These are phyloP conservation scores for Lycopodina hypogea DNA, from an alignment of 37 sponge, comb jelly and placozoan genomes.

Conservation along the genomic window DNA sequence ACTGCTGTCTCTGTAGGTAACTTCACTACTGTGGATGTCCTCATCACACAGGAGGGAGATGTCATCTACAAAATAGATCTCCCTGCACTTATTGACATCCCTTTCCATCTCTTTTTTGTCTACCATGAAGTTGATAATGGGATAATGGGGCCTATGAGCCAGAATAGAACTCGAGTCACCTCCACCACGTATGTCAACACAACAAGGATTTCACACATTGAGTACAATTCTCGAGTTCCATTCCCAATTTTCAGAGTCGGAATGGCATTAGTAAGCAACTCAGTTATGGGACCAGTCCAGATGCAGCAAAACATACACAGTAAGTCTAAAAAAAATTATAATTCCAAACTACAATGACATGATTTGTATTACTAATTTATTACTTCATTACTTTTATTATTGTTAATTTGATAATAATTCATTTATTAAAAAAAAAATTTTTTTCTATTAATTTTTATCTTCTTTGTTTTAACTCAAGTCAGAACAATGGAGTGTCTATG, in stretches of 20 bases:
- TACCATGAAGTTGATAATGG: not conserved
- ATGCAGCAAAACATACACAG: too few species aligned
- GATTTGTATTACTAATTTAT: too few species aligned
- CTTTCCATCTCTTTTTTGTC: not conserved
- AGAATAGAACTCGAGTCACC: not conserved
- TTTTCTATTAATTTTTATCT: too few species aligned
- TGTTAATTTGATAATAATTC: too few species aligned
- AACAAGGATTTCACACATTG: not conserved
- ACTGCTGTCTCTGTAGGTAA: not conserved
- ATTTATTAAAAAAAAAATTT: too few species aligned
- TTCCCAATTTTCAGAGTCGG: not conserved
- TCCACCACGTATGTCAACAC: not conserved
- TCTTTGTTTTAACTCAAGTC: too few species aligned
- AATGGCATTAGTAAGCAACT: not conserved
- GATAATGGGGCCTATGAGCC: too few species aligned
- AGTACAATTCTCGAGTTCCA: not conserved
- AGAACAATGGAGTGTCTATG: too few species aligned
- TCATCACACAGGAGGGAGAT: not conserved
- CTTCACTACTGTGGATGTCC: not conserved
- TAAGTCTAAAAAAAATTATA: too few species aligned
- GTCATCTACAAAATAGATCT: not conserved
- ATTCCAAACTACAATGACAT: too few species aligned
- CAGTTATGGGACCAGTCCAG: not conserved
- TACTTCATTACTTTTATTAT: too few species aligned
- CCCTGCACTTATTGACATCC: not conserved